Base-by-base conservation (phyloP, 2,797 vertebrate species). In the Paratrypauchen microcephalus region DNA sequence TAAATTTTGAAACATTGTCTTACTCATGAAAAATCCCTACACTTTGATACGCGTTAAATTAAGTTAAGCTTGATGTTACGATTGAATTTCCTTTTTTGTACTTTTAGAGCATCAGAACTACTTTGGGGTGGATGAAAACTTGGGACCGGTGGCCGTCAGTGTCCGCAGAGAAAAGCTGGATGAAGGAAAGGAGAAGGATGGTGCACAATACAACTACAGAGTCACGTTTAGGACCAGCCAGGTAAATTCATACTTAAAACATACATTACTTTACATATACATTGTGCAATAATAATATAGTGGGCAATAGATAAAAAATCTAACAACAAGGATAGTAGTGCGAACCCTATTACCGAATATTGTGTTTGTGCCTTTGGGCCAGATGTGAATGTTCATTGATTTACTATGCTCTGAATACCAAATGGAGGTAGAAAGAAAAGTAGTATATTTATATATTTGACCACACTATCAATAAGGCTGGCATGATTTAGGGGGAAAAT, bases 191-290 rank as follows among this genome's bases (percentile, higher is more conserved):
- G 96, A 98, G 79, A 98, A 96, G 76, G 97, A 99, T 30, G 94
- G 95, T 24, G 93, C 93, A 75, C 95, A 96, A 75, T 96, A 94
- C 91, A 98, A 95, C 93, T 96, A 98, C 70, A 94, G 97, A 36
- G 87, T 98, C 85, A 94, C 95, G 81, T 97, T 99, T 93, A 94
- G 97, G 89, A 98, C 97, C 36, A 98, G 97, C 66, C 97, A 98
- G 97, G 97, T 99, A 94, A 92, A 21, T 21, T 2, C 36, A 75
- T 1, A 19, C 61, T 13, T 56, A 16, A 1, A 16, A 23, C 55
- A 50, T 56, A 23, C 45, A 39, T 15, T 15, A 45, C 41, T 45
- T 45, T 45, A 45, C 41, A 45, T 45, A 45, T 45, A 45, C 41
- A 45, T 45, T 45, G 41, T 4, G 13, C 15, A 13, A 45, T 45